A percentile compares a stretch with the other conserved stretches of the same genome.
phyloP scores from a whole-genome alignment of 2,797 vertebrate species.

The Diglossa cyanea region DNA sequence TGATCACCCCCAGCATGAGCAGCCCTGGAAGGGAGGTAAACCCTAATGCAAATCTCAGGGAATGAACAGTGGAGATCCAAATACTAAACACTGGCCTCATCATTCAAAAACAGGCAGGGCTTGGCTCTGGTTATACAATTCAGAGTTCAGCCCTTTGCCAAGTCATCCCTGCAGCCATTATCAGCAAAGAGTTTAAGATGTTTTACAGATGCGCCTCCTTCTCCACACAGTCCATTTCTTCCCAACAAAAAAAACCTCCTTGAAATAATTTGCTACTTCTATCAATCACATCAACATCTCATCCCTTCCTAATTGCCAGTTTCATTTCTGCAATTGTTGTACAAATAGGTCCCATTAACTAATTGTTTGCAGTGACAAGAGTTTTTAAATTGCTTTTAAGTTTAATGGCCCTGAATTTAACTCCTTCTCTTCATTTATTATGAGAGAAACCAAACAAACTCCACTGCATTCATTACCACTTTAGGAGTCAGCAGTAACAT shows the following conservation, averaged over 20 bases:
- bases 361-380: not conserved
- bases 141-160: not conserved
- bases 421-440: not conserved
- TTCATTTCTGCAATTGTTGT: not conserved
- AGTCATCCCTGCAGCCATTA: not conserved
- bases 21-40: not conserved
- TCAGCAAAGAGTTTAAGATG: not conserved
- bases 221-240: not conserved
- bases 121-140: not conserved
- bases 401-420: not conserved
- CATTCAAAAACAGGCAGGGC: not conserved
- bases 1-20: not conserved
- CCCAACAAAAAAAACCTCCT: not conserved
- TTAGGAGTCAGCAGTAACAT: not conserved
- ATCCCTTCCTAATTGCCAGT: not conserved
- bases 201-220: not conserved
- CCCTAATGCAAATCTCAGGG: accelerated
- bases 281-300: not conserved
- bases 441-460: not conserved
- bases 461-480: not conserved
- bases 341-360: not conserved
- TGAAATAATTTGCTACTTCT: not conserved
- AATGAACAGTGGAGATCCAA: not conserved
- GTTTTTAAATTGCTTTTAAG: not conserved
- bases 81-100: not conserved